These are phyloP conservation scores for Lophura nycthemera DNA, from an alignment of 2,113 vertebrate species.

Conservation along the genomic window DNA sequence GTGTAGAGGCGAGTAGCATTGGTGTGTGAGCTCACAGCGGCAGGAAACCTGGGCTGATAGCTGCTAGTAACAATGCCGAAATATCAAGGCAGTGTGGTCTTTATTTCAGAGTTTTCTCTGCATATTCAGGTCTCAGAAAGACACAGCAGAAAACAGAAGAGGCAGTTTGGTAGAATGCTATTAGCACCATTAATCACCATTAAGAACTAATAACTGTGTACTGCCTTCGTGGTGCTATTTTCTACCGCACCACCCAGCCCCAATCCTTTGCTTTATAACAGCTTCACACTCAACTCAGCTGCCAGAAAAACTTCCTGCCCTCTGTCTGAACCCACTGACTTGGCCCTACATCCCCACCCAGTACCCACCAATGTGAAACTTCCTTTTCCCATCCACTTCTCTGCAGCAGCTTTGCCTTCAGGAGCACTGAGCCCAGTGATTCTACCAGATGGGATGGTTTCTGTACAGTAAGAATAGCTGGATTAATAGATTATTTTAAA, in stretches of 20 bases:
- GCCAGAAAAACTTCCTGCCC: neutral
- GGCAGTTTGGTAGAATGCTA: neutral
- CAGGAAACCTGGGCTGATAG: neutral
- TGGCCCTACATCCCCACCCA: rapidly evolving
- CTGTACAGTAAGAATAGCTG: neutral
- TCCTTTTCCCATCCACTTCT: neutral
- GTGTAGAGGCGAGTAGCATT: rapidly evolving
- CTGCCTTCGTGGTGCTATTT: neutral
- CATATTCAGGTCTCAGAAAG: neutral
- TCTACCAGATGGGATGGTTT: neutral
- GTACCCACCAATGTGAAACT: neutral
- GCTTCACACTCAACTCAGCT: neutral
- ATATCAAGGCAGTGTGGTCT: neutral
- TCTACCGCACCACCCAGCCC: neutral
- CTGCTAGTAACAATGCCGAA: neutral
- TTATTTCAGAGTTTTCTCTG: neutral
- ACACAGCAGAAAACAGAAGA: neutral
- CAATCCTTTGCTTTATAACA: rapidly evolving
- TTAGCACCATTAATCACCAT: neutral
- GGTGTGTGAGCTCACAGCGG: rapidly evolving
- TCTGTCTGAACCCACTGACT: neutral
- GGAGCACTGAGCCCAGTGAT: neutral
- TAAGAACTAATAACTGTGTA: neutral
- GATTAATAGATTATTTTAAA: neutral
- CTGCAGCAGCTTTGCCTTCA: neutral